These are phyloP conservation scores for Diaperis boleti DNA, from an alignment of 2,888 invertebrate genomes.

Conservation along the genomic window DNA sequence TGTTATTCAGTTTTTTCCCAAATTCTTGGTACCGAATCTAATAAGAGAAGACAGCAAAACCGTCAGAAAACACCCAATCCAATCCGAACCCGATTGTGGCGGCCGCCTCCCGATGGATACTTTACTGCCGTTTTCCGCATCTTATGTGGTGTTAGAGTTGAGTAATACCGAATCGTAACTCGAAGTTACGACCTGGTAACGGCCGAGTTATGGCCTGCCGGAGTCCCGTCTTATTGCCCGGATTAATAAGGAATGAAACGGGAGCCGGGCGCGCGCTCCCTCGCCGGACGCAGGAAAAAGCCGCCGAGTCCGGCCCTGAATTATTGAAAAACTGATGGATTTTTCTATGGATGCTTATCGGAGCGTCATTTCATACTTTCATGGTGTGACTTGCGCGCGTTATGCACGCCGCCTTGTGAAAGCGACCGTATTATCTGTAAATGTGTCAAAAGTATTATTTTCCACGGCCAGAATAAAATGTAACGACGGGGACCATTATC, in stretches of 20 bases:
- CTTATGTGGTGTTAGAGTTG: constrained; percentile 42
- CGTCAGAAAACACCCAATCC: background rate
- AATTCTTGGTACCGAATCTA: too few relatives aligned
- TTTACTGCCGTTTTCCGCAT: constrained; percentile 40
- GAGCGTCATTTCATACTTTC: constrained; percentile 28
- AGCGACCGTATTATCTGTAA: constrained; percentile 53
- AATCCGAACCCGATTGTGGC: background rate
- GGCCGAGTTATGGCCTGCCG: constrained; percentile 62
- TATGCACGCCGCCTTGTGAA: constrained; percentile 43
- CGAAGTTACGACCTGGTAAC: constrained; percentile 63
- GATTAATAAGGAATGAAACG: constrained; percentile 50
- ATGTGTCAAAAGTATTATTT: constrained; percentile 58
- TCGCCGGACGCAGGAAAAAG: constrained; percentile 34
- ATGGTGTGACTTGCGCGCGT: constrained; percentile 27
- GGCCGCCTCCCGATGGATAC: constrained; percentile 31
- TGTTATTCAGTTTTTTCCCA: too few relatives aligned
- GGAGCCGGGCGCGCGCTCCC: too few relatives aligned
- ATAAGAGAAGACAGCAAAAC: too few relatives aligned
- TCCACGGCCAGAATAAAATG: constrained; percentile 55
- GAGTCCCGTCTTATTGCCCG: constrained; percentile 57
- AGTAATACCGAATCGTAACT: constrained; percentile 56
- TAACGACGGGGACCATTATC: constrained; percentile 51
- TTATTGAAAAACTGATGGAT: constrained; percentile 32
- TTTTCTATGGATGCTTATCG: constrained; percentile 34
- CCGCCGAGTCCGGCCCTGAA: constrained; percentile 27